These are phyloP conservation scores for Pogona vitticeps DNA, from an alignment of 2,113 vertebrate genomes.

Conservation along the genomic window DNA sequence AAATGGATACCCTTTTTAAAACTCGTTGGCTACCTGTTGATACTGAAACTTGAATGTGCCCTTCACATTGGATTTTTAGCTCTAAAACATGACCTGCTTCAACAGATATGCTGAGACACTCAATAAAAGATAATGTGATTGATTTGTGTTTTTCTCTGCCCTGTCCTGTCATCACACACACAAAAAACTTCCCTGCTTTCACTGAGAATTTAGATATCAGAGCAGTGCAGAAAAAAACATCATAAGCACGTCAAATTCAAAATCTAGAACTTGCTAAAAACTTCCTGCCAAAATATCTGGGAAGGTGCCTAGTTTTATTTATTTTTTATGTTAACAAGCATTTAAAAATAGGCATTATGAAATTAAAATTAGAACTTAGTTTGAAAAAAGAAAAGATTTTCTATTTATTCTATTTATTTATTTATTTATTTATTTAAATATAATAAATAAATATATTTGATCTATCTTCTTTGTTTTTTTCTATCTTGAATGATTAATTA, in stretches of 20 bases:
- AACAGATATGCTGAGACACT: not conserved
- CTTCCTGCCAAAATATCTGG: constrained; percentile 21
- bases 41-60: constrained; percentile 14
- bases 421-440: too few relatives aligned
- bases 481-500: constrained; percentile 45
- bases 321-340: constrained; percentile 19
- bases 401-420: too few relatives aligned
- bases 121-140: constrained; percentile 6
- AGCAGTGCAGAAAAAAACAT: too few relatives aligned
- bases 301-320: constrained; percentile 58
- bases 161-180: not conserved
- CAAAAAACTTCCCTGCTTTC: too few relatives aligned
- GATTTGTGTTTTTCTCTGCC: too few relatives aligned
- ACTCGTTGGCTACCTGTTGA: constrained; percentile 57
- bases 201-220: too few relatives aligned
- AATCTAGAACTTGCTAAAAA: constrained; percentile 32
- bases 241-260: constrained; percentile 51
- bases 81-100: constrained; percentile 29
- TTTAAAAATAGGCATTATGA: constrained; percentile 46
- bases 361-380: constrained; percentile 44
- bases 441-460: too few relatives aligned
- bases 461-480: too few relatives aligned
- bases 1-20: constrained; percentile 70
- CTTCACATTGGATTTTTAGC: not conserved
- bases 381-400: too few relatives aligned